Base-by-base conservation (phyloP, 1,140 invertebrate species). In the Parapsyche elsis region DNA sequence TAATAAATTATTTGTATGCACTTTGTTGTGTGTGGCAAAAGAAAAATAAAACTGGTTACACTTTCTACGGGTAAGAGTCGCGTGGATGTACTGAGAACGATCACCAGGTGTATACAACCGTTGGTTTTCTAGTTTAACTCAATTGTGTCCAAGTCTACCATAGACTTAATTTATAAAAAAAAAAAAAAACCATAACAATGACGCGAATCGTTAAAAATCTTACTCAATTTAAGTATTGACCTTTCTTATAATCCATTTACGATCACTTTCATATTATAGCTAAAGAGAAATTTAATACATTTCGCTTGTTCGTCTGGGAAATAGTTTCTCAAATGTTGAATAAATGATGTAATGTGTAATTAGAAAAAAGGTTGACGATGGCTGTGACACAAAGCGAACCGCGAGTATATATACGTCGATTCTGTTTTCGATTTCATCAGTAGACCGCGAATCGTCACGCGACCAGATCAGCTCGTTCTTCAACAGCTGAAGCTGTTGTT, bases 401-500 rank as follows among this genome's bases (percentile, higher is more conserved):
- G 61, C 67, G n/a, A 74, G 24, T 83, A 83, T 81, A 79, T 83
- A 83, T 81, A 61, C 79, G 82, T 71, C 79, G 82, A 70, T 45
- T 30, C 9, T 57, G 64, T 83, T 75, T 83, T 83, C 82, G 82
- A 81, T 83, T 83, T 83, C 80, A 83, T 76, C 80, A 83, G 82
- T 83, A 24, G 30, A 76, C 78, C 59, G 38, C 77, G 46, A 26
- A 21, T 26, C 21, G 76, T 77, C 49, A 46, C 19, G 9, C 49
- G 46, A 78, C 26, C 70, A 46, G 44, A 12, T 19, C 38, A 46
- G 44, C 23, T 19, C 38, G 21, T 70, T 53, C 24, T 30, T 14
- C 49, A 26, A 53, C 12, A 53, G 49, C 49, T 53, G 14, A 12
- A 26, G 24, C 24, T 38, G 38, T 73, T 9, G 30, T 38, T 38